Evolutionary conservation across 2,113 vertebrate genomes (phyloP).

Genomic region (Mugil cephalus): DNA sequence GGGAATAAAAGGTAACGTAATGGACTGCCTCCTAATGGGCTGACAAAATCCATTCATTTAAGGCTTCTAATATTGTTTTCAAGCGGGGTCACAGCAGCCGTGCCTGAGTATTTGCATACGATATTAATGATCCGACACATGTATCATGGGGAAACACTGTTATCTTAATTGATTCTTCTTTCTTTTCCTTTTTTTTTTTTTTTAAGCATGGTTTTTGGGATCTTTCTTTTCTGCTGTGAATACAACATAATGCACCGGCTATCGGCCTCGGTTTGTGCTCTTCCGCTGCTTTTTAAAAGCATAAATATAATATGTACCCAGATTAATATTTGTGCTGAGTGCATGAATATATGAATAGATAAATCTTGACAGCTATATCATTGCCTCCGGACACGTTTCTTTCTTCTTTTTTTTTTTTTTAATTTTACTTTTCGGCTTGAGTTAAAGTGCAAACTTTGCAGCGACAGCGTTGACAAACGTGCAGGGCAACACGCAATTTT

Average conservation of each 20-base stretch:
- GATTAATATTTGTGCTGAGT: constrained; percentile 47
- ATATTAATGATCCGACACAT: constrained; percentile 6
- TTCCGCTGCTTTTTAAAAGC: neutral
- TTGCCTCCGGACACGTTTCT: constrained; percentile 20
- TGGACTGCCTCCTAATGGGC: constrained; percentile 2
- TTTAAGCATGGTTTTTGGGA: neutral
- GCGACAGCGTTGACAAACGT: constrained; percentile 14
- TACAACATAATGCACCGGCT: neutral
- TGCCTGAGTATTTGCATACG: neutral
- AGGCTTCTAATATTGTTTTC: constrained; percentile 19
- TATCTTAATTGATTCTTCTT: constrained; percentile 4
- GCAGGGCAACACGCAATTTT: neutral
- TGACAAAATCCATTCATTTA: constrained; percentile 11
- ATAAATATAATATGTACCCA: constrained; percentile 28
- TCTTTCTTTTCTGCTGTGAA: no score
- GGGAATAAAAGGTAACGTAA: constrained; percentile 21
- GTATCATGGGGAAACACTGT: constrained; percentile 3
- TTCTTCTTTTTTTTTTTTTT: no score
- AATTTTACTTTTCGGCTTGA: constrained; percentile 6
- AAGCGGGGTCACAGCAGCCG: neutral
- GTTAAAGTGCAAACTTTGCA: constrained; percentile 32
- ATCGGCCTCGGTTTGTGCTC: neutral
- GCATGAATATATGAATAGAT: constrained; percentile 48
- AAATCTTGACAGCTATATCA: constrained; percentile 36
- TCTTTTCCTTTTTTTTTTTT: neutral